phyloP scores from a whole-genome alignment of 2,113 vertebrate genomes.

The Atrichornis clamosus region DNA sequence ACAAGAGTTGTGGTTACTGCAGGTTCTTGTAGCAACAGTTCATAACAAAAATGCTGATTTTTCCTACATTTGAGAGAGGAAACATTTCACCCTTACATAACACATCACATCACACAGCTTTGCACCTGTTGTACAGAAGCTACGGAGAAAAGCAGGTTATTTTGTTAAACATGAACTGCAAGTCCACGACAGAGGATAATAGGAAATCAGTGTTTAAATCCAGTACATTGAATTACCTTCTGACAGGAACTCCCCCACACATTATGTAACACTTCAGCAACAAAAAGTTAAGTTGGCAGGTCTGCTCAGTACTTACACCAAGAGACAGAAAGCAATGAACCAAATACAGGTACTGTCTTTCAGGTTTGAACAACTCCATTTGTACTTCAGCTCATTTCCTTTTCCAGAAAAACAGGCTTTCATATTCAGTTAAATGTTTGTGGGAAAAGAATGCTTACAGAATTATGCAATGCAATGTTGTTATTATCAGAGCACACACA shows the following conservation, averaged over 20 bases:
- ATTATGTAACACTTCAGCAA: neutral
- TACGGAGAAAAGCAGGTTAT: neutral
- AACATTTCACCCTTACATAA: neutral
- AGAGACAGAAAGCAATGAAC: neutral
- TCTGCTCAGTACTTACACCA: neutral
- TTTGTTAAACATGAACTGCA: neutral
- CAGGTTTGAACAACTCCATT: neutral
- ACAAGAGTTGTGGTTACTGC: neutral
- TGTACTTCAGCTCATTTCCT: neutral
- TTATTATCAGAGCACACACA: neutral
- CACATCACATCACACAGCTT: neutral
- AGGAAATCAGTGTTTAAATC: conserved; percentile 28
- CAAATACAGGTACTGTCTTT: neutral
- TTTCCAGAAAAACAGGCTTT: neutral
- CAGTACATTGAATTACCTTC: neutral
- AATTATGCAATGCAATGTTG: neutral
- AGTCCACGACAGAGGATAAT: neutral
- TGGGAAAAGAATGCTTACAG: neutral
- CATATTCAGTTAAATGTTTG: neutral
- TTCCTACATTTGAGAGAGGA: neutral
- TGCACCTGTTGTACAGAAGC: neutral
- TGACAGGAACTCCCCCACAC: conserved; percentile 33
- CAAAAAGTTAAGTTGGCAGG: neutral
- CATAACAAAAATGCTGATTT: neutral
- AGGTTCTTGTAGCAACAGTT: neutral